These are phyloP conservation scores for Acanthisitta chloris DNA, from an alignment of 2,113 vertebrate species.

Conservation along the genomic window DNA sequence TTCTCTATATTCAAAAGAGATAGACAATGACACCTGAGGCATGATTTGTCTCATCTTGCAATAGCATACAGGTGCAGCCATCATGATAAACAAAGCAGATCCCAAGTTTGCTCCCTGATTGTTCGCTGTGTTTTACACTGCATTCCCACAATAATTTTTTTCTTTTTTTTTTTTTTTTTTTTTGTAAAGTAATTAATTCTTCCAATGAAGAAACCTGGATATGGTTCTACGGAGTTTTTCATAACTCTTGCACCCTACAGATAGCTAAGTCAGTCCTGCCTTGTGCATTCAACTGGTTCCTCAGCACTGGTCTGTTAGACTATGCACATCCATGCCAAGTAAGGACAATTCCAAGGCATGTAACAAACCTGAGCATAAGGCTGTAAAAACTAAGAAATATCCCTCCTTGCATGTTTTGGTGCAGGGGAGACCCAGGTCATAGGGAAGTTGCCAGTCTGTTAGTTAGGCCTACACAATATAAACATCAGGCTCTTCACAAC, in stretches of 20 bases:
- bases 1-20: neutral
- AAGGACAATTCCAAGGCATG: neutral
- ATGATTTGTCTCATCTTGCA: neutral
- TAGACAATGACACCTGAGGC: neutral
- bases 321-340: rapidly evolving
- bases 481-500: neutral
- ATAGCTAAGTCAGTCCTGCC: neutral
- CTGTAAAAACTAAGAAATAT: neutral
- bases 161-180: neutral
- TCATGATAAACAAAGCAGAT: neutral
- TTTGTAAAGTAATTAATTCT: neutral
- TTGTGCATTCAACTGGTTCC: neutral
- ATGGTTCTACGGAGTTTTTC: neutral
- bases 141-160: neutral
- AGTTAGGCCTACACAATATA: neutral
- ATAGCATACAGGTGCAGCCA: neutral
- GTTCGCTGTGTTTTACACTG: neutral
- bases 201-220: neutral
- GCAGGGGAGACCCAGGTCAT: neutral
- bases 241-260: neutral
- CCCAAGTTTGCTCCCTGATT: neutral
- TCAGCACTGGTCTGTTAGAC: neutral
- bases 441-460: neutral
- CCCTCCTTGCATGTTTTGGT: rapidly evolving
- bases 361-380: neutral